phyloP scores from a whole-genome alignment of 2,113 vertebrate genomes.

The Furnarius figulus region DNA sequence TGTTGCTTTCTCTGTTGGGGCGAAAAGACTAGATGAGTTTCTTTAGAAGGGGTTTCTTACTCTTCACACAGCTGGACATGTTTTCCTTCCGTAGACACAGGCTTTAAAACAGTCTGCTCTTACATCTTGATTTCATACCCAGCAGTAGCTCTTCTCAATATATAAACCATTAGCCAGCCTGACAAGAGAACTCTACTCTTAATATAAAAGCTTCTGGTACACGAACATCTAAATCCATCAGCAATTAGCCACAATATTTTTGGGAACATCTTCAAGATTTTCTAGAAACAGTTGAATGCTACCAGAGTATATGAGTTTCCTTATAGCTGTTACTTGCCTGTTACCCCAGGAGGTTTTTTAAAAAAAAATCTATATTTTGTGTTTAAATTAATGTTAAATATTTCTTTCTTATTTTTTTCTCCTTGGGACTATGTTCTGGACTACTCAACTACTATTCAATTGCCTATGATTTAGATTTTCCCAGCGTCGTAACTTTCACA shows the following conservation, averaged over 20 bases:
- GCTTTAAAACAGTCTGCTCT: neutral
- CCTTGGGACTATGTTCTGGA: neutral
- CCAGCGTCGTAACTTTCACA: neutral
- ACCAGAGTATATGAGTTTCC: neutral
- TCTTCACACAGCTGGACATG: neutral
- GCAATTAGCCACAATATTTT: neutral
- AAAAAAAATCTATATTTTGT: neutral
- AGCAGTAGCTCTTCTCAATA: neutral
- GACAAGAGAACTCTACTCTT: neutral
- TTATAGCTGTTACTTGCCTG: neutral
- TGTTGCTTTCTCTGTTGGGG: neutral
- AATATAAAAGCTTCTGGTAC: neutral
- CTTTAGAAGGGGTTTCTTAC: neutral
- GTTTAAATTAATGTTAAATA: neutral
- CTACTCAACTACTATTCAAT: neutral
- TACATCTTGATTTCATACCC: neutral
- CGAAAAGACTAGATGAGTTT: neutral
- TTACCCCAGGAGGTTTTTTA: neutral
- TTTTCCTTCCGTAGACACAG: neutral
- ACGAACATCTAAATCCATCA: neutral
- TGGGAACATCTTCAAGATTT: neutral
- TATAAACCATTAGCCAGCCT: neutral
- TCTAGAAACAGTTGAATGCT: neutral
- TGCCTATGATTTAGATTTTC: neutral
- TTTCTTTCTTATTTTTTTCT: neutral